Percentiles rank a stretch among this genome's conserved stretches.
Conservation (phyloP, 2,888 invertebrate genomes). For the Pseudococcus jackbeardsleyi region DNA sequence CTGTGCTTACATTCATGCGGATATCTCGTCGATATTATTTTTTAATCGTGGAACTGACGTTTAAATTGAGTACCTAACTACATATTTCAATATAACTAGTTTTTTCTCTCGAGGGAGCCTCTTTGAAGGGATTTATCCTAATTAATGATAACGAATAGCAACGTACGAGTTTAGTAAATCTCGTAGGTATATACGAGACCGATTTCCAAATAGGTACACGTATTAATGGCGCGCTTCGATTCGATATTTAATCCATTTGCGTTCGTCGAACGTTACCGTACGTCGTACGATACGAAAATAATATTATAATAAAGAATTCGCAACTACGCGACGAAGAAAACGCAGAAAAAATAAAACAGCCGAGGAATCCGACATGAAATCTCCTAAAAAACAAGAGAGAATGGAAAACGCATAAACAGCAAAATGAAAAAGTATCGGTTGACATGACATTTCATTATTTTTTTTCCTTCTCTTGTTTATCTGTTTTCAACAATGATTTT, state of each 20-base stretch:
- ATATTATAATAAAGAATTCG: constrained; percentile 21
- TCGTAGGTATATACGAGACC: not conserved
- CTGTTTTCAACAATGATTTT: constrained; percentile 43
- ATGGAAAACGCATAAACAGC: constrained; percentile 33
- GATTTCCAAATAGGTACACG: not conserved
- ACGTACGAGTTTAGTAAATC: not conserved
- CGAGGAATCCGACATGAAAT: not conserved
- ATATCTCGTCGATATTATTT: constrained; percentile 13
- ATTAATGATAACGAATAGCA: constrained; percentile 18
- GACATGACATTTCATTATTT: constrained; percentile 44
- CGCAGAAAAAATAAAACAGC: not conserved
- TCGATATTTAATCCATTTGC: not conserved
- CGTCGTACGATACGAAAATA: not conserved
- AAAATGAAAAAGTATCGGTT: constrained; percentile 41
- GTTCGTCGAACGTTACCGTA: not conserved
- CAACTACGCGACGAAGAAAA: not conserved
- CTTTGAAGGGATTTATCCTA: not conserved
- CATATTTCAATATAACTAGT: not conserved
- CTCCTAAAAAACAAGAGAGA: not conserved
- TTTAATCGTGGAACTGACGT: not conserved
- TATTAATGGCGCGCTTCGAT: not conserved
- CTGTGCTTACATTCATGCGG: not conserved
- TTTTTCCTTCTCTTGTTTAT: constrained; percentile 40
- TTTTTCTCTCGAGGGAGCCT: not conserved
- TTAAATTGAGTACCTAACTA: not conserved